Base-by-base conservation (phyloP, 2,113 vertebrate species). In the Phrynosoma platyrhinos region DNA sequence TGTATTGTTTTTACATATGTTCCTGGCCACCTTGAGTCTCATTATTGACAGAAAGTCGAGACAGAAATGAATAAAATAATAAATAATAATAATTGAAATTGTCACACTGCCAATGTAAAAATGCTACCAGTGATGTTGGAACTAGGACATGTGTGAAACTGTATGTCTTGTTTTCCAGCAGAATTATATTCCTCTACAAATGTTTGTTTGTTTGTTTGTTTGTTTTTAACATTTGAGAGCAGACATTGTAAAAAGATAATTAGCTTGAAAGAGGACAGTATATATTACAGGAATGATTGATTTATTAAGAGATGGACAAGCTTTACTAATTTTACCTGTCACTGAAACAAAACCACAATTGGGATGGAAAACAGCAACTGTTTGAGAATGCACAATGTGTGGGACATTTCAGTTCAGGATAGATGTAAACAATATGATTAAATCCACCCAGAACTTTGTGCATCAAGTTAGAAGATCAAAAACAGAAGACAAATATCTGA, bases 401-500 rank as follows among this genome's bases (percentile, higher is more conserved):
- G 4, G 42, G 85, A 84, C 74, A 53, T 7, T 79, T 55, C 1
- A 87, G 10, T 27, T 93, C 79, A 92, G 83, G 91, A 83, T 81
- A 91, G 82, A 92, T 87, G 75, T 72, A 85, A 94, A 91, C 10
- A 88, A 82, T 25, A 94, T 90, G 36, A 88, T 1, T 2, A 9
- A 91, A 89, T 89, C 78, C 47, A 91, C 30, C 14, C 42, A 82
- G 69, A 94, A 92, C 72, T 92, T 91, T 74, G 23, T 14, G 78
- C 84, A 32, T 89, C 2, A 87, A 85, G 0, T 84, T 64, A 82
- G 76, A 91, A 71, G 85, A 3, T 52, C 3, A 1, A 82, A 79
- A 87, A 58, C 79, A 93, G 83, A 93, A 92, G 52, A 78, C 66
- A 90, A 76, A 93, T 90, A 91, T 80, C 42, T 88, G 90, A 1